Evolutionary conservation across 2,113 vertebrate species (phyloP).

Genomic region (Carassius auratus): DNA sequence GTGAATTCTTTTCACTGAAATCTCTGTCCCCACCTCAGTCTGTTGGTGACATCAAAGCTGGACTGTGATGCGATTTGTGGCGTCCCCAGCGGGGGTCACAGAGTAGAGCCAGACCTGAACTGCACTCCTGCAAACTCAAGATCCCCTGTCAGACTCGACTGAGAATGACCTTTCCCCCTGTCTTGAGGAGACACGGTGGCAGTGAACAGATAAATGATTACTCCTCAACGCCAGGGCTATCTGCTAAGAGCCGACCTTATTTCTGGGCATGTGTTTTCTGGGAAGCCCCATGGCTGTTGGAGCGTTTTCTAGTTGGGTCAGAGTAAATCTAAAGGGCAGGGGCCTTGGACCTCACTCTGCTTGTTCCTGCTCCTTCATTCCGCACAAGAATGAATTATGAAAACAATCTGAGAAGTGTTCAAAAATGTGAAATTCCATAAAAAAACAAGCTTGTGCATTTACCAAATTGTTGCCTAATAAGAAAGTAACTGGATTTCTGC

Average conservation of each 20-base stretch:
- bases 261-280: not conserved
- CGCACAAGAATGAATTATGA: not conserved
- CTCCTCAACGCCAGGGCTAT: not conserved
- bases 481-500: too few species aligned
- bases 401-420: not conserved
- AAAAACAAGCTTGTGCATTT: not conserved
- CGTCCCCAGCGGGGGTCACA: constrained; percentile 13
- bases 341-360: not conserved
- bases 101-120: not conserved
- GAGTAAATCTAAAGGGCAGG: not conserved
- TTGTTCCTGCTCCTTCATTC: not conserved
- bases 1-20: not conserved
- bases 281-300: not conserved
- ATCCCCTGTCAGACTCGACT: not conserved
- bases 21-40: not conserved
- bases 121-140: not conserved
- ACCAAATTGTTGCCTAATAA: not conserved
- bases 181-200: not conserved
- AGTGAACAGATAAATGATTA: constrained; percentile 1
- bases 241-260: not conserved
- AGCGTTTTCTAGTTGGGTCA: not conserved
- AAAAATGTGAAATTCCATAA: not conserved
- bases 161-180: constrained; percentile 8
- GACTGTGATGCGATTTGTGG: constrained; percentile 24
- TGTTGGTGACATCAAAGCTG: constrained; percentile 21